phyloP scores from a whole-genome alignment of 2,888 invertebrate species.

The Altica lythri region DNA sequence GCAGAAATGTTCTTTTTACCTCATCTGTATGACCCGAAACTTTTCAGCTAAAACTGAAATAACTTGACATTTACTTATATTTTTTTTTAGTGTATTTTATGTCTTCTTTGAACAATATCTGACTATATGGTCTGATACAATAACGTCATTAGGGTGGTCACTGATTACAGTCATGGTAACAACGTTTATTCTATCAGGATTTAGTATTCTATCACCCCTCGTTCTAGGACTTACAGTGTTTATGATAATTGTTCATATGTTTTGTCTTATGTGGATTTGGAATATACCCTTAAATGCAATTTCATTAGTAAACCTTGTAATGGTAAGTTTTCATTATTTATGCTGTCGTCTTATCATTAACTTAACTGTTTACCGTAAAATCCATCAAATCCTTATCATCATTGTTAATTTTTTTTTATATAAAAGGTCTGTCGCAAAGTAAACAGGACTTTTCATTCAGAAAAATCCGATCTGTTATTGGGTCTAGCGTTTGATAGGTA shows the following conservation, averaged over 20 bases:
- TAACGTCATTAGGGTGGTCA: slow-evolving; percentile 70
- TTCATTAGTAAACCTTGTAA: slow-evolving; percentile 94
- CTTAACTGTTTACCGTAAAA: too few species aligned
- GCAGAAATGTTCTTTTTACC: too few species aligned
- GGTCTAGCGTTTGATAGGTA: too few species aligned
- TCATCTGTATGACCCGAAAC: too few species aligned
- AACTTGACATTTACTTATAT: too few species aligned
- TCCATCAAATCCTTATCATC: too few species aligned
- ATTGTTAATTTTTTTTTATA: too few species aligned
- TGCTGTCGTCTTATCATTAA: too few species aligned
- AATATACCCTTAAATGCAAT: slow-evolving; percentile 90
- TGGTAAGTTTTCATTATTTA: slow-evolving; percentile 63
- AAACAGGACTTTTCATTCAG: too few species aligned
- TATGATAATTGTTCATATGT: slow-evolving; percentile 81
- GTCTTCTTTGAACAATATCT: slow-evolving; percentile 96
- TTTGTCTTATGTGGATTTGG: slow-evolving; percentile 93
- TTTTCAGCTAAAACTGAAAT: too few species aligned
- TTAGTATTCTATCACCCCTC: slow-evolving; percentile 79
- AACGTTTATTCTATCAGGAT: slow-evolving; percentile 65
- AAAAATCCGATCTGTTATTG: too few species aligned
- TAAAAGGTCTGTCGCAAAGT: too few species aligned
- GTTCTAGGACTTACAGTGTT: slow-evolving; percentile 74
- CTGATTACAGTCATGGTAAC: slow-evolving; percentile 74
- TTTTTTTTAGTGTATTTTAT: slow-evolving; percentile 77
- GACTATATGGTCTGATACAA: slow-evolving; percentile 77